Conservation (phyloP, 1,140 invertebrate species). For the Anastrepha ludens region DNA sequence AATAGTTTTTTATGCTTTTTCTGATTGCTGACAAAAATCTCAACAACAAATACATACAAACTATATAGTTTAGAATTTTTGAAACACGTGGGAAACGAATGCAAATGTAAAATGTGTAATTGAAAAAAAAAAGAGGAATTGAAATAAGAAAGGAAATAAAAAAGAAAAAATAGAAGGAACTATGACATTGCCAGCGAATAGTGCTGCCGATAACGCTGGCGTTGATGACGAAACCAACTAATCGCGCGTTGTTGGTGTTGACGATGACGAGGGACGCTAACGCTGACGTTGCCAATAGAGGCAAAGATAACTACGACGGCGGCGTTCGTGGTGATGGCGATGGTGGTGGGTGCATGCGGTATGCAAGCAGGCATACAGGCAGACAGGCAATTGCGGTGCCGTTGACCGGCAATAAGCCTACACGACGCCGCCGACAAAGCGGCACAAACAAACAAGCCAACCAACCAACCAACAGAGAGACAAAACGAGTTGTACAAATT, state of each 20-base stretch:
- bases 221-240: constrained; percentile 45
- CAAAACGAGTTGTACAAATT: background rate
- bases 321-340: background rate
- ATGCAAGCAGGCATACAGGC: background rate
- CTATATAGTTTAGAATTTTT: background rate
- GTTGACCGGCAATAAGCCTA: constrained; percentile 40
- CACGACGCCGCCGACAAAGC: background rate
- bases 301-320: background rate
- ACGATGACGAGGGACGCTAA: background rate
- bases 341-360: constrained; percentile 2
- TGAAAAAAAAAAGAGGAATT: constrained; percentile 7
- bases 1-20: background rate
- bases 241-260: constrained; percentile 6
- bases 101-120: constrained; percentile 38
- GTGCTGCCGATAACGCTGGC: background rate
- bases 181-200: background rate
- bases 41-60: background rate
- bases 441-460: constrained; percentile 1
- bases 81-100: constrained; percentile 44
- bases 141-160: background rate
- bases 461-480: background rate
- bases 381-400: background rate
- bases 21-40: background rate
- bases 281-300: background rate
- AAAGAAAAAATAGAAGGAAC: background rate